Evolutionary conservation across 2,113 vertebrate genomes (phyloP), one percentile per base, ranked within the genome.

Genomic region (Phaetusa simplex): DNA sequence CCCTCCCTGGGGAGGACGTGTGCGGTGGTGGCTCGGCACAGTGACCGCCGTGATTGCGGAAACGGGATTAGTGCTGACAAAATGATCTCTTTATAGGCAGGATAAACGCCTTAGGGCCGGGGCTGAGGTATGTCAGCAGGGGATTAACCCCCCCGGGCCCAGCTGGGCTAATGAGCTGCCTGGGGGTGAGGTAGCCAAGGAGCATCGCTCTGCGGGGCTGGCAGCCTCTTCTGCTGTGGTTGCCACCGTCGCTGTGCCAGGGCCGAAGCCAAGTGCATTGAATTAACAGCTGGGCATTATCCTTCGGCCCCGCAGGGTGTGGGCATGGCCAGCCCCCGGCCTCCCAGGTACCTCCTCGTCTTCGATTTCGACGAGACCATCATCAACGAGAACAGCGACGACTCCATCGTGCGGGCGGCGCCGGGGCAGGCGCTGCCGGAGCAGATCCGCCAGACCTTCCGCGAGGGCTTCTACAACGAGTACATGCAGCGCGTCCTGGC

Each of bases 331-430:
- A 97, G 96, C 61, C 79, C 97, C 59, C 89, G 95, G 7, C 90
- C 98, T 8, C 98, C 98, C 34, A 98, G 97, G 27, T 99, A 99
- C 97, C 98, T 99, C 82, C 98, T 99, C 62, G 97, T 99, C 96
- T 99, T 99, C 2, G 99, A 99, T 96, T 99, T 99, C 2, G 99
- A 99, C 2, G 99, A 99, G 98, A 99, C 99, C 38, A 98, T 99
- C 79, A 98, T 99, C 96, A 98, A 99, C 1, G 99, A 99, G 89
- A 99, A 99, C 98, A 99, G 99, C 53, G 99, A 99, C 8, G 99
- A 99, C 24, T 98, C 98, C 3, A 98, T 99, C 65, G 87, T 98
- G 53, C 98, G 99, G 85, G 97, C 97, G 0, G 98, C 98, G 1
- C 99, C 99, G 0, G 98, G 99, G 3, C 98, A 99, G 92, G 96